These are phyloP conservation scores for Gymnoscopelus microlampas DNA, from an alignment of 2,797 vertebrate species.

Conservation along the genomic window DNA sequence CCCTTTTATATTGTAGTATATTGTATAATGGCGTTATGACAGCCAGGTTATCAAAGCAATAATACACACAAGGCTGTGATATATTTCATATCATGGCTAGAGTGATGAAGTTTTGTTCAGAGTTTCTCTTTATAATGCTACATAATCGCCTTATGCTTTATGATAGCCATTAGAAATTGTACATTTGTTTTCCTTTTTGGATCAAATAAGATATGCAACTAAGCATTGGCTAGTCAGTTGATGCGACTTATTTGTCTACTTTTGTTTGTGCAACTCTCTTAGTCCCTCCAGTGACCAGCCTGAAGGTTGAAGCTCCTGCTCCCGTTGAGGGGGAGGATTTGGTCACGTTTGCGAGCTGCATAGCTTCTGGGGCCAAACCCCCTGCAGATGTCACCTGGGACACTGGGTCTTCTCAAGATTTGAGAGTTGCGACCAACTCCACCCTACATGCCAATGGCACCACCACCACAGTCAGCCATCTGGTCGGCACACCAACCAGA, in stretches of 20 bases:
- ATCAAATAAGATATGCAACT: too few relatives aligned
- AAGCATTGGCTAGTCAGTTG: too few relatives aligned
- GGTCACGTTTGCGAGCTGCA: constrained; percentile 50
- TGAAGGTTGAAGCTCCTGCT: neutral
- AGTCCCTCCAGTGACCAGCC: constrained; percentile 58
- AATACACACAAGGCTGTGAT: too few relatives aligned
- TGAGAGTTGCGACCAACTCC: neutral
- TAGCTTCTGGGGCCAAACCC: constrained; percentile 52
- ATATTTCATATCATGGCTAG: too few relatives aligned
- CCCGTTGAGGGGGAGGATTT: constrained; percentile 33
- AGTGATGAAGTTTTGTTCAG: too few relatives aligned
- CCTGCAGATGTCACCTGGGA: constrained; percentile 53
- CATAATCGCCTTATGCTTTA: too few relatives aligned
- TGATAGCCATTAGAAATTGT: too few relatives aligned
- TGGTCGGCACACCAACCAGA: constrained; percentile 54
- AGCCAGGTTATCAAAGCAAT: too few relatives aligned
- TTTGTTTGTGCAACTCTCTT: neutral
- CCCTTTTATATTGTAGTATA: too few relatives aligned
- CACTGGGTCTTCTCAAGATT: neutral
- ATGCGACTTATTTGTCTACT: constrained; percentile 2
- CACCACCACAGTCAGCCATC: constrained; percentile 41
- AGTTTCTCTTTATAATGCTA: too few relatives aligned
- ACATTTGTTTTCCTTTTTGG: too few relatives aligned
- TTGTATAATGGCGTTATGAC: too few relatives aligned
- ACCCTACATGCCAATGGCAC: constrained; percentile 41